phyloP scores from a whole-genome alignment of 2,888 invertebrate species.

The Amblyjoppa proteus region DNA sequence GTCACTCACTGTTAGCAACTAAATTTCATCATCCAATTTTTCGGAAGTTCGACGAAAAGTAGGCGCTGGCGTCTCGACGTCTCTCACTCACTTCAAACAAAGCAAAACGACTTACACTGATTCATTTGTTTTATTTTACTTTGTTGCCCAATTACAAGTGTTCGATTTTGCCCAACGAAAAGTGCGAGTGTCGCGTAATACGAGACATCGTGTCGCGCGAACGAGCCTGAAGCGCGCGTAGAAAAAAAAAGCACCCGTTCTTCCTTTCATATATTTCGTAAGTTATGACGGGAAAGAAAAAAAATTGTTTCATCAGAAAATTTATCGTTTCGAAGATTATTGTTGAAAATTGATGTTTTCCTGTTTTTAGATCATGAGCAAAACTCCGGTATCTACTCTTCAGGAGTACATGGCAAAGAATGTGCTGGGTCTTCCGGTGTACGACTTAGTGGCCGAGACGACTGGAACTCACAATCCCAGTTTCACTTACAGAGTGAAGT shows the following conservation, averaged over 20 bases:
- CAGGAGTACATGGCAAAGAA: conserved; percentile 48
- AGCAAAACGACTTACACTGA: not conserved
- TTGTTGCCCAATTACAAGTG: too few relatives aligned
- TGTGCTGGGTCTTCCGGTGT: conserved; percentile 10
- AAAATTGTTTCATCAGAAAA: not conserved
- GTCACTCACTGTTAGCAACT: not conserved
- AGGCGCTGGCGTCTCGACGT: not conserved
- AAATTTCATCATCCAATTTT: not conserved
- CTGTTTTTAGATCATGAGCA: conserved; percentile 56
- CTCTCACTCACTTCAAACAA: not conserved
- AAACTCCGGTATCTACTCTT: conserved; percentile 52
- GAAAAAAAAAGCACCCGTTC: too few relatives aligned
- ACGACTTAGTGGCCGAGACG: not conserved
- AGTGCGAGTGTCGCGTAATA: too few relatives aligned
- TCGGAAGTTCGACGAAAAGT: too few relatives aligned
- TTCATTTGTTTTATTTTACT: not conserved
- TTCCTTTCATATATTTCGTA: too few relatives aligned
- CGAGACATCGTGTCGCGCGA: too few relatives aligned
- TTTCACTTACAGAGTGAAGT: conserved; percentile 47
- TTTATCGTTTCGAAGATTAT: not conserved
- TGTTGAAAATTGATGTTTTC: not conserved
- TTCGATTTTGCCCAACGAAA: too few relatives aligned
- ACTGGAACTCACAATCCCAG: not conserved
- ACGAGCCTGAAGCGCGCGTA: too few relatives aligned
- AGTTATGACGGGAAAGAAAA: too few relatives aligned